These are phyloP conservation scores for Dendrolimus pini DNA, from an alignment of 2,888 invertebrate genomes.

Conservation along the genomic window DNA sequence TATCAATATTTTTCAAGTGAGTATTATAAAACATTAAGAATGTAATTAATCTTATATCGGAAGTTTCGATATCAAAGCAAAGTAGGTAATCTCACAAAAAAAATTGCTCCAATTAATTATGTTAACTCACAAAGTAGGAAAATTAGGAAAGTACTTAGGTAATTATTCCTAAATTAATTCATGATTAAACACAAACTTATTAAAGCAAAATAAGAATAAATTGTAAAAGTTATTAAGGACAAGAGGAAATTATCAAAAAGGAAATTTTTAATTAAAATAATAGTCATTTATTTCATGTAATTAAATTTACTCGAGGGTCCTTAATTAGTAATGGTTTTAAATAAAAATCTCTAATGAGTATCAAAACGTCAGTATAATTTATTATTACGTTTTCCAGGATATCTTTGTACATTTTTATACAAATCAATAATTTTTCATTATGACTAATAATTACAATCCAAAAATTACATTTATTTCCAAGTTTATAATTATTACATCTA, in stretches of 20 bases:
- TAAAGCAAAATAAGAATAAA: neutral
- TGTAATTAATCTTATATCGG: too few relatives aligned
- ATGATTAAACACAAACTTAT: neutral
- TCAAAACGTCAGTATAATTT: slow-evolving; percentile 77
- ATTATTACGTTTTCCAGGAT: slow-evolving; percentile 65
- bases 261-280: slow-evolving; percentile 13
- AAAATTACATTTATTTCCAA: slow-evolving; percentile 73
- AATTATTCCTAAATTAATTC: slow-evolving; percentile 16
- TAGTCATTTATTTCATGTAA: slow-evolving; percentile 16
- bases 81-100: too few relatives aligned
- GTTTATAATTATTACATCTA: slow-evolving; percentile 73
- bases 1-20: too few relatives aligned
- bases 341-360: slow-evolving; percentile 61
- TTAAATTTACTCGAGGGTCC: slow-evolving; percentile 14
- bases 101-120: neutral
- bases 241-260: slow-evolving; percentile 12
- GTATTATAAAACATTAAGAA: too few relatives aligned
- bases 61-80: too few relatives aligned
- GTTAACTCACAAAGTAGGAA: neutral
- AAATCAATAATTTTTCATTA: slow-evolving; percentile 73
- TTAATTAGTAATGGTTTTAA: slow-evolving; percentile 14
- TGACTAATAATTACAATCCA: slow-evolving; percentile 73
- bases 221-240: slow-evolving; percentile 7
- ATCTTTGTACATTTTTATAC: slow-evolving; percentile 74
- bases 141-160: slow-evolving; percentile 1